Conservation (phyloP, 2,797 vertebrate genomes). For the Pantherophis vulpinus region DNA sequence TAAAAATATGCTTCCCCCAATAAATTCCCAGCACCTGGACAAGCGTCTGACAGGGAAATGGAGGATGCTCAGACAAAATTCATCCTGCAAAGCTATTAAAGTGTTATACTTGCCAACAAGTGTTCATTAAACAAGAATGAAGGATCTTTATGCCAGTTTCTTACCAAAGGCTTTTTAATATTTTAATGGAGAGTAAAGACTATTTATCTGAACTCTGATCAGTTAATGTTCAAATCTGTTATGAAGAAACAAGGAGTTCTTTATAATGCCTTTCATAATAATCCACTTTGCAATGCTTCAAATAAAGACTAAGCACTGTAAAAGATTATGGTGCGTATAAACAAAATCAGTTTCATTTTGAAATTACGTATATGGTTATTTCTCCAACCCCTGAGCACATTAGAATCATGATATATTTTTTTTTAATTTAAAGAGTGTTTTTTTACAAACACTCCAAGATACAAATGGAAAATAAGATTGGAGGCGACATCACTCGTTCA, state of each 20-base stretch:
- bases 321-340: constrained; percentile 79
- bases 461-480: constrained; percentile 72
- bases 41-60: constrained; percentile 80
- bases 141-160: constrained; percentile 77
- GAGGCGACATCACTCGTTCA: constrained; percentile 66
- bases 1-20: constrained; percentile 83
- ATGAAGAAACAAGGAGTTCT: constrained; percentile 79
- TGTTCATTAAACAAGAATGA: constrained; percentile 83
- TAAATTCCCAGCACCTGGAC: constrained; percentile 83
- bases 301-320: constrained; percentile 78
- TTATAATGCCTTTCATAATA: constrained; percentile 84
- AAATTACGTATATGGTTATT: constrained; percentile 72
- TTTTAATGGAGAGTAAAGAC: constrained; percentile 83
- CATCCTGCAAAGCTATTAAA: constrained; percentile 81
- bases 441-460: constrained; percentile 65
- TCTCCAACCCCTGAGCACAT: constrained; percentile 67
- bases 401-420: constrained; percentile 64
- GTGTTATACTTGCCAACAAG: constrained; percentile 81
- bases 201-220: constrained; percentile 84
- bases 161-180: constrained; percentile 82
- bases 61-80: constrained; percentile 77
- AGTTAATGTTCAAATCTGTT: constrained; percentile 81
- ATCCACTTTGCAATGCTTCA: constrained; percentile 82
- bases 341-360: constrained; percentile 79
- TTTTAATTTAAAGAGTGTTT: constrained; percentile 72